Evolutionary conservation across 2,113 vertebrate genomes (phyloP), one percentile per base, ranked within the genome.

Genomic region (Myotis brandtii): DNA sequence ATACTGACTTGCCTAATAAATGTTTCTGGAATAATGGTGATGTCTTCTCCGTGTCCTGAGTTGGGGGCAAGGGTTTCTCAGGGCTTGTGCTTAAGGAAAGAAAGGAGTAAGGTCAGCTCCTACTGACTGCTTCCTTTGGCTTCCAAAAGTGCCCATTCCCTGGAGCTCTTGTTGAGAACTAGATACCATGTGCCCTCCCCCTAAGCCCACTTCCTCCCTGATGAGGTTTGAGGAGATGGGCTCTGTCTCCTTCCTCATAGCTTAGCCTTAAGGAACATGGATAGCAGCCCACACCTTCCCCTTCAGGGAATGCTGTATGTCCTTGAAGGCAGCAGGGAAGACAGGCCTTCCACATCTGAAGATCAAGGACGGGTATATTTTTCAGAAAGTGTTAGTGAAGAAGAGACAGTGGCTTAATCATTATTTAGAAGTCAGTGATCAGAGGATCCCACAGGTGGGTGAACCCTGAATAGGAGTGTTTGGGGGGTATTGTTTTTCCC

Each of bases 1-100:
- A 66, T 72, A 91, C 5, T 80, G 56, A 54, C 77, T 77, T 37
- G 34, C 12, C 48, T 30, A 89, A 89, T 94, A 96, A 95, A 80
- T 70, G 6, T 37, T 72, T 70, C 30, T 84, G 0, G 56, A 37
- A 52, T 48, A 43, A 66, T 20, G 82, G 2, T 50, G 40, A 13
- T 30, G 0, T 90, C 40, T 87, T 67, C 54, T 82, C 30, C 25
- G 48, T 40, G 34, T 72, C 21, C 18, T 59, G 37, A 50, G 32
- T 50, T 40, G 34, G 1, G 62, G 6, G 10, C 1, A 43, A 34
- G 37, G 27, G 20, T 56, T 34, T 43, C 3, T n/a, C 7, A 50
- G 25, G 27, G 2, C 21, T 76, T 88, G 10, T 52, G 21, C 1
- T 70, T 80, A 30, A 12, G 32, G 23, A 86, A 82, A 86, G 12